Conservation (phyloP, 2,888 invertebrate species). For the Pristionchus exspectatus region DNA sequence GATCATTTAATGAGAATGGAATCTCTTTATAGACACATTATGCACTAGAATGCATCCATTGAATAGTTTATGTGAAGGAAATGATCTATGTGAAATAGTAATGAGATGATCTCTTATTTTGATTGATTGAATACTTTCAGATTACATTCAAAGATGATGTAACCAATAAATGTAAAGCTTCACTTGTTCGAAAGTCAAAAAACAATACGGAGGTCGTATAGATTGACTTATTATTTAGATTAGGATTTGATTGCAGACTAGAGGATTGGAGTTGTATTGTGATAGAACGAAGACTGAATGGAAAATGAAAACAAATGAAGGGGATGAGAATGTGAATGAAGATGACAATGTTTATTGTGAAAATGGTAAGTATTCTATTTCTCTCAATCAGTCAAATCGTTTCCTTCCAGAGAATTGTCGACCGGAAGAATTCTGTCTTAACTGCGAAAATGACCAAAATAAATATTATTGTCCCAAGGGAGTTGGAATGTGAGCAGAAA, state of each 20-base stretch:
- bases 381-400: background rate
- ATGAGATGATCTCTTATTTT: background rate
- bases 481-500: background rate
- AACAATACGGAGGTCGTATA: background rate
- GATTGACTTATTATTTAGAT: background rate
- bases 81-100: background rate
- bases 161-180: background rate
- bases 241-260: background rate
- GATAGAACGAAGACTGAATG: background rate
- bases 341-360: background rate
- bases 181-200: background rate
- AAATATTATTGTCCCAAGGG: background rate
- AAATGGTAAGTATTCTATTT: background rate
- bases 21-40: background rate
- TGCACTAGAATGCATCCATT: background rate
- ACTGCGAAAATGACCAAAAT: background rate
- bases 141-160: background rate
- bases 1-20: background rate
- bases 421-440: background rate
- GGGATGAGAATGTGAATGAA: background rate
- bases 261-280: background rate
- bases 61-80: background rate
- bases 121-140: background rate
- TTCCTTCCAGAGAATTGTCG: background rate
- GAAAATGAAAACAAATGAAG: background rate